These are phyloP conservation scores for Matsumyia berberina DNA, from an alignment of 2,888 invertebrate species.

Conservation along the genomic window DNA sequence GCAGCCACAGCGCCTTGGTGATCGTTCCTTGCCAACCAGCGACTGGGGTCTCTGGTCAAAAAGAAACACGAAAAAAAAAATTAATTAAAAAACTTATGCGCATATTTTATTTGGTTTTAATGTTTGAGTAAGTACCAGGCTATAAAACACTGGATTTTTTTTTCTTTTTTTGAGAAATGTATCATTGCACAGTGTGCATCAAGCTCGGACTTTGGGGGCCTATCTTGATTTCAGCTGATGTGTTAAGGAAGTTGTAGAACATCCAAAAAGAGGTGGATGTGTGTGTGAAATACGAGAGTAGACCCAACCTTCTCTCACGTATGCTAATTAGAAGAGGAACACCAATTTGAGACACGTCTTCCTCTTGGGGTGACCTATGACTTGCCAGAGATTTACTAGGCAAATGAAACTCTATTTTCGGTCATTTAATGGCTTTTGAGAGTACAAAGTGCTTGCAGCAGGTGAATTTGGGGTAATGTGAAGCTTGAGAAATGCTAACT, in stretches of 20 bases:
- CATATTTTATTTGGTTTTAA: slow-evolving; percentile 71
- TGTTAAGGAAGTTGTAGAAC: slow-evolving; percentile 62
- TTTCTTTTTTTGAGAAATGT: slow-evolving; percentile 26
- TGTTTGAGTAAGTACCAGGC: slow-evolving; percentile 69
- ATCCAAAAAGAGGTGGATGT: slow-evolving; percentile 16
- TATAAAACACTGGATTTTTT: slow-evolving; percentile 62
- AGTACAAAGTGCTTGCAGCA: slow-evolving; percentile 63
- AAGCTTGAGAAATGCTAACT: slow-evolving; percentile 56
- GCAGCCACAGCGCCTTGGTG: slow-evolving; percentile 56
- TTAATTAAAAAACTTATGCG: slow-evolving; percentile 57
- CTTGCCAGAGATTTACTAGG: slow-evolving; percentile 27
- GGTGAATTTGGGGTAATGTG: slow-evolving; percentile 64
- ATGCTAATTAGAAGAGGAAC: slow-evolving; percentile 58
- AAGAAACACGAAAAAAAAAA: slow-evolving; percentile 49
- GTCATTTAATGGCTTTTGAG: slow-evolving; percentile 14
- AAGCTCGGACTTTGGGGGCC: slow-evolving; percentile 37
- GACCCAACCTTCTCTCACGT: slow-evolving; percentile 43
- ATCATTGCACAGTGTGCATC: slow-evolving; percentile 68
- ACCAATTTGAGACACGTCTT: slow-evolving; percentile 21
- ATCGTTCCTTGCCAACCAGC: slow-evolving; percentile 28
- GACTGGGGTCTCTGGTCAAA: slow-evolving; percentile 16
- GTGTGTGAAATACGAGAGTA: slow-evolving; percentile 17
- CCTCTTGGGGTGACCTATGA: slow-evolving; percentile 46
- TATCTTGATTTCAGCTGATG: slow-evolving; percentile 60
- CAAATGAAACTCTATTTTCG: too few relatives aligned